Percentiles rank a stretch among this genome's conserved stretches.
Evolutionary conservation across 1,140 invertebrate genomes (phyloP).

Genomic region (Radopholus similis): DNA sequence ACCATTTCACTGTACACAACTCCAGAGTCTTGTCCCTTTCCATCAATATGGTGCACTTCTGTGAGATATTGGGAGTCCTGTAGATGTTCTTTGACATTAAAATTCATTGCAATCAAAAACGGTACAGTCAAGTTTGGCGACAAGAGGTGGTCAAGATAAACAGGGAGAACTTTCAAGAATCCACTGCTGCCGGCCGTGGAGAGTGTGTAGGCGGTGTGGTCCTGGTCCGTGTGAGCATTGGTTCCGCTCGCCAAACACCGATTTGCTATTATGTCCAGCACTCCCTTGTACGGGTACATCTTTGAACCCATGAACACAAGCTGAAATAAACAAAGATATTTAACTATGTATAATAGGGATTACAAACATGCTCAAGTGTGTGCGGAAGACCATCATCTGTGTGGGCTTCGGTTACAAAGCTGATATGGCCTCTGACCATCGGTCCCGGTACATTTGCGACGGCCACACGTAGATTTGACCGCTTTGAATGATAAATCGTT

Average conservation of each 20-base stretch:
- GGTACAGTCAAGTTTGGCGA: slow-evolving; percentile 72
- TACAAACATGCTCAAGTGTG: slow-evolving; percentile 85
- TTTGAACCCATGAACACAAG: slow-evolving; percentile 84
- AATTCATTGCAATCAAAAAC: not conserved
- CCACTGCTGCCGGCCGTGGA: slow-evolving; percentile 79
- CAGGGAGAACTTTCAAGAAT: slow-evolving; percentile 79
- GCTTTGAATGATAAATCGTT: slow-evolving; percentile 24
- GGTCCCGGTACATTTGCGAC: slow-evolving; percentile 28
- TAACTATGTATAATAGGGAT: too few species aligned
- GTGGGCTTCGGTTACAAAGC: slow-evolving; percentile 73
- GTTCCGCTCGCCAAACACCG: slow-evolving; percentile 65
- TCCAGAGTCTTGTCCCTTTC: slow-evolving; percentile 79
- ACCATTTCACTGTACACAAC: slow-evolving; percentile 87
- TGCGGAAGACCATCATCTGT: slow-evolving; percentile 88
- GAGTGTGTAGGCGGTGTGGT: slow-evolving; percentile 84
- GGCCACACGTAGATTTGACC: slow-evolving; percentile 27
- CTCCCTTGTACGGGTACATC: slow-evolving; percentile 77
- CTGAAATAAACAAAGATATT: too few species aligned
- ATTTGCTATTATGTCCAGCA: slow-evolving; percentile 81
- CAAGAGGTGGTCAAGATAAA: slow-evolving; percentile 84
- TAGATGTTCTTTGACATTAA: not conserved
- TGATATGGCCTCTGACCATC: slow-evolving; percentile 28
- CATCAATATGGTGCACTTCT: slow-evolving; percentile 85
- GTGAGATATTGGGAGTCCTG: slow-evolving; percentile 76
- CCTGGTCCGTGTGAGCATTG: slow-evolving; percentile 66